These are phyloP conservation scores for Onychomys arenicola DNA, from an alignment of 2,797 vertebrate species.

Conservation along the genomic window DNA sequence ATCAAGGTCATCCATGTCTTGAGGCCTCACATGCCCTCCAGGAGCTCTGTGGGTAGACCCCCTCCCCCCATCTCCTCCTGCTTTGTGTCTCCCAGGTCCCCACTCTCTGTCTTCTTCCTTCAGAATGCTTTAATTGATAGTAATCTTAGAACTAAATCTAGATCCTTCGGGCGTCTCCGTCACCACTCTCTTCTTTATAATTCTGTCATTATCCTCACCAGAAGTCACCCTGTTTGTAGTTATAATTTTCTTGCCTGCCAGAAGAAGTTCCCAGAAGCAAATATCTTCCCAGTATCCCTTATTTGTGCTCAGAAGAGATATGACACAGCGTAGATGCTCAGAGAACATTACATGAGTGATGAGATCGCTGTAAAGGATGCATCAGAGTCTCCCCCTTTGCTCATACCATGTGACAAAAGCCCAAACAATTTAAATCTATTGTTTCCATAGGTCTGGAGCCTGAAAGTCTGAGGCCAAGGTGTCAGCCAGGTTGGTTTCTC, in stretches of 20 bases:
- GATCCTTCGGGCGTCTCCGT: not conserved
- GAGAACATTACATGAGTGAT: not conserved
- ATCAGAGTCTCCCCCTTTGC: accelerated
- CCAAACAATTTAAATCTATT: not conserved
- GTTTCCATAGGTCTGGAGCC: not conserved
- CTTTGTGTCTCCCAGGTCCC: too few species aligned
- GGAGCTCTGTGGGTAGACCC: not conserved
- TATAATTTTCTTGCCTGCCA: not conserved
- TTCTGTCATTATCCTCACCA: not conserved
- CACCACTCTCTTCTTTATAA: not conserved
- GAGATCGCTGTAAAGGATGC: too few species aligned
- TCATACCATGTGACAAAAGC: too few species aligned
- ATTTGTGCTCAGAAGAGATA: not conserved
- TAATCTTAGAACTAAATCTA: not conserved
- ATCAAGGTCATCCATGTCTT: not conserved
- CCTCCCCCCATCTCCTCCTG: accelerated
- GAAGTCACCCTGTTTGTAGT: not conserved
- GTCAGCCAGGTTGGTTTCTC: not conserved
- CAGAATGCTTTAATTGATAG: not conserved
- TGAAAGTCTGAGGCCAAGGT: not conserved
- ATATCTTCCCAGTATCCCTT: not conserved
- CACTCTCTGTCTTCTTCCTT: not conserved
- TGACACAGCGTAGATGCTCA: not conserved
- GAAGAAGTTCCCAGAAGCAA: not conserved
- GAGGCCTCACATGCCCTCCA: not conserved